Conservation (phyloP, 2,888 invertebrate species). For the Argyra leucocephala region DNA sequence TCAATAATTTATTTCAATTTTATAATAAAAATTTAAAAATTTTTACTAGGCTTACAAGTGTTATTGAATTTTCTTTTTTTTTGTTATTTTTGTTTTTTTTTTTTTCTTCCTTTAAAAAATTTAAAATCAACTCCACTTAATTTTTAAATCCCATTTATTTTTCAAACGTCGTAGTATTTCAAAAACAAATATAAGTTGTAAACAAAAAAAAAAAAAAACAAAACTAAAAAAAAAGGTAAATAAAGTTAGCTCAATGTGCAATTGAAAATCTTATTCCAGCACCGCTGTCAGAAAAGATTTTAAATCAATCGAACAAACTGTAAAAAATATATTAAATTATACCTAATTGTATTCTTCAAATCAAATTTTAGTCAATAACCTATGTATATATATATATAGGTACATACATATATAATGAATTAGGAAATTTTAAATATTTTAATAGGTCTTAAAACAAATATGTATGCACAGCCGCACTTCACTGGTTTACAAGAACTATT, state of each 20-base stretch:
- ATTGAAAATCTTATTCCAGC: neutral
- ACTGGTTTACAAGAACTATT: neutral
- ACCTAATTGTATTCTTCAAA: neutral
- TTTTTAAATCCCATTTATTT: neutral
- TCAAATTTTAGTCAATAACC: neutral
- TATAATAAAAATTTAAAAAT: neutral
- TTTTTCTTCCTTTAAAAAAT: neutral
- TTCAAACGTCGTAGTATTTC: neutral
- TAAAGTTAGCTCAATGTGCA: too few species aligned
- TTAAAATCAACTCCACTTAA: neutral
- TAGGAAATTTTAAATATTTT: neutral
- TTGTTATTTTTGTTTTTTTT: neutral
- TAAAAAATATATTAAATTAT: neutral
- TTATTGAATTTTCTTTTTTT: neutral
- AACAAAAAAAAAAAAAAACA: neutral
- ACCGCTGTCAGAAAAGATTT: neutral
- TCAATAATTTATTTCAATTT: too few species aligned
- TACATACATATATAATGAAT: too few species aligned
- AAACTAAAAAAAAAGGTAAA: neutral
- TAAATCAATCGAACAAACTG: neutral
- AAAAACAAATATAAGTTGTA: neutral
- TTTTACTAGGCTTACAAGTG: slow-evolving; percentile 4
- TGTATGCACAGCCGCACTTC: slow-evolving; percentile 1
- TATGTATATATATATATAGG: too few species aligned
- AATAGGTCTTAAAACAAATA: neutral